A percentile compares a stretch with the other conserved stretches of the same genome.
Evolutionary conservation across 2,888 invertebrate species (phyloP).

Genomic region (Leucozona laternaria): DNA sequence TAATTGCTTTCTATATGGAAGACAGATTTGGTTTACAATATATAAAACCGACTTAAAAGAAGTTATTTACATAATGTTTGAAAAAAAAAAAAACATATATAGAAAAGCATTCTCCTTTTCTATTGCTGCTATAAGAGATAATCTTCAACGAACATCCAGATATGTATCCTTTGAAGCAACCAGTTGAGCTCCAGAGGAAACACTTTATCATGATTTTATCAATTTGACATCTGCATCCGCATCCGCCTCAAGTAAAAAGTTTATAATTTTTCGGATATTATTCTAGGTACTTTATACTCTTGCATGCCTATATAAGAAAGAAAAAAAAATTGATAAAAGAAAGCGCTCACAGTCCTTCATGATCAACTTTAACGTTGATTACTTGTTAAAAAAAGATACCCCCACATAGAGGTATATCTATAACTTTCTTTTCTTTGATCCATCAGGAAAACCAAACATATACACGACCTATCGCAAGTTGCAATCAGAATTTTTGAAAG

Average conservation of each 20-base stretch:
- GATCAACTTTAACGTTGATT: slow-evolving; percentile 57
- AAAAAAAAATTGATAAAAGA: background rate
- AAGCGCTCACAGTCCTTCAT: slow-evolving; percentile 28
- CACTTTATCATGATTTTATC: slow-evolving; percentile 18
- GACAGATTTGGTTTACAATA: background rate
- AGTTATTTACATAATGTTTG: background rate
- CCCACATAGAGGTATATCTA: background rate
- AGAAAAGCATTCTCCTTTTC: background rate
- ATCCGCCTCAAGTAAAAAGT: slow-evolving; percentile 11
- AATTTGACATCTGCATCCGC: slow-evolving; percentile 14
- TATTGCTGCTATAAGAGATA: background rate
- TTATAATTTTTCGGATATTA: slow-evolving; percentile 5
- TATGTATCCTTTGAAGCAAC: slow-evolving; percentile 9
- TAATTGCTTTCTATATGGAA: too few species aligned
- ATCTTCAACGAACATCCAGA: background rate
- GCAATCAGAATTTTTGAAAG: slow-evolving; percentile 57
- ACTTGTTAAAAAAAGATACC: background rate
- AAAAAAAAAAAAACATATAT: background rate
- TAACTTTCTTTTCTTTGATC: slow-evolving; percentile 59
- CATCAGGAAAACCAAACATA: slow-evolving; percentile 67
- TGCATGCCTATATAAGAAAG: background rate
- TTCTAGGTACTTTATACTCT: background rate
- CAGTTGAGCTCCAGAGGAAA: slow-evolving; percentile 19
- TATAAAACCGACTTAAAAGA: background rate
- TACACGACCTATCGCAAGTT: slow-evolving; percentile 65